Evolutionary conservation across 2,888 invertebrate species (phyloP).

Genomic region (Mimachlamys varia): DNA sequence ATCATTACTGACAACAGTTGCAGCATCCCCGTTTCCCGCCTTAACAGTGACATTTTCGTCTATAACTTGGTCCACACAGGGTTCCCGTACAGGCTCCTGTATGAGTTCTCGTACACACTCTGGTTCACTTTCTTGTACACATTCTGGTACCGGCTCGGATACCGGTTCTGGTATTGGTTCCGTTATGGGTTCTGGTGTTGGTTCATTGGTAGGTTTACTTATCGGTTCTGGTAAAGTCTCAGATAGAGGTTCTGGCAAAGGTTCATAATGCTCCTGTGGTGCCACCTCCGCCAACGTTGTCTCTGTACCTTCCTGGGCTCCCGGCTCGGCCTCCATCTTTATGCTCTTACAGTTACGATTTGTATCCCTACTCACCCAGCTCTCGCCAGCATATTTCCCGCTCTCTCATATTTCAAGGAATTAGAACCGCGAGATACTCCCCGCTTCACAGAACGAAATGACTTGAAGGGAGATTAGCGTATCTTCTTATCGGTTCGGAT

Average conservation of each 20-base stretch:
- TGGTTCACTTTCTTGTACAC: background rate
- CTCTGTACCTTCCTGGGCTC: conserved; percentile 10
- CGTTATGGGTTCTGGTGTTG: background rate
- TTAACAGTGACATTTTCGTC: background rate
- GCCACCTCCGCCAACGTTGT: background rate
- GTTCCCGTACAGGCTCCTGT: background rate
- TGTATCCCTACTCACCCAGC: conserved; percentile 24
- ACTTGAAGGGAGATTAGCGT: conserved; percentile 18
- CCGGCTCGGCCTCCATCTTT: conserved; percentile 27
- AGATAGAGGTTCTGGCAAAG: background rate
- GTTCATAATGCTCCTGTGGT: background rate
- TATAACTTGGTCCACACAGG: conserved; percentile 7
- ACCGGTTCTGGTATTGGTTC: background rate
- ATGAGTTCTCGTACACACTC: background rate
- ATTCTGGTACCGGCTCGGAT: background rate
- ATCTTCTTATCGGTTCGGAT: conserved; percentile 24
- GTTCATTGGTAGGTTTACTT: background rate
- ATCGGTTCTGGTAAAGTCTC: background rate
- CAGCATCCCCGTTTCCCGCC: conserved; percentile 4
- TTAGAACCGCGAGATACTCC: conserved; percentile 34
- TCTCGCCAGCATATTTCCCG: conserved; percentile 21
- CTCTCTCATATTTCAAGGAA: conserved; percentile 36
- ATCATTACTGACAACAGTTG: conserved; percentile 15
- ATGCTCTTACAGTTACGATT: background rate
- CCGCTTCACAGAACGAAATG: conserved; percentile 34